Percentiles rank a stretch among this genome's conserved stretches.
Evolutionary conservation across 1,140 invertebrate species (phyloP).

Genomic region (Trigoniulus corallinus): DNA sequence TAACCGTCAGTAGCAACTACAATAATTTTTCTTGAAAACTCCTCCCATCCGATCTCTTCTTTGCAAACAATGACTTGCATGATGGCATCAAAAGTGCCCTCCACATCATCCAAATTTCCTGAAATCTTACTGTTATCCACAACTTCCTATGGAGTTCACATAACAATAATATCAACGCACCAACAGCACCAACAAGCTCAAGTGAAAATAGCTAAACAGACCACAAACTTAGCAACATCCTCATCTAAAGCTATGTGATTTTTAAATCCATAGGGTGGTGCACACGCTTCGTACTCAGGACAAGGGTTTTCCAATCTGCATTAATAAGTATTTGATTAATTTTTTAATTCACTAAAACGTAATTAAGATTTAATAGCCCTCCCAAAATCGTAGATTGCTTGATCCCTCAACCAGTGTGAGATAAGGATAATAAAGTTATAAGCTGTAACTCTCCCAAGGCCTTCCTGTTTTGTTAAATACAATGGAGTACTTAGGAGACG

Average conservation of each 20-base stretch:
- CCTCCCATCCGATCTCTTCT: too few relatives aligned
- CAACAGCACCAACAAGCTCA: too few relatives aligned
- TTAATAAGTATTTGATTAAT: too few relatives aligned
- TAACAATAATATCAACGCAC: too few relatives aligned
- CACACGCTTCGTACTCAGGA: constrained; percentile 38
- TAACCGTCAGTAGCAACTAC: constrained; percentile 38
- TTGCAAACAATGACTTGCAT: constrained; percentile 95
- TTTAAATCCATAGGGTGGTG: constrained; percentile 79
- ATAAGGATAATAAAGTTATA: too few relatives aligned
- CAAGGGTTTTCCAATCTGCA: constrained; percentile 13
- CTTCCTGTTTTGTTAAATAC: too few relatives aligned
- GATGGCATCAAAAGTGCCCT: constrained; percentile 97
- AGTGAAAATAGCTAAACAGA: constrained; percentile 18
- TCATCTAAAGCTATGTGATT: constrained; percentile 77
- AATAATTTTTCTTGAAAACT: constrained; percentile 32
- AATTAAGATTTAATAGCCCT: too few relatives aligned
- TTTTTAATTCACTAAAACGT: too few relatives aligned
- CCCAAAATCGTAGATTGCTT: too few relatives aligned
- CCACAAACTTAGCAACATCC: constrained; percentile 45
- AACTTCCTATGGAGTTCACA: constrained; percentile 35
- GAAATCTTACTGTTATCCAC: constrained; percentile 66
- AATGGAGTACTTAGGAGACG: too few relatives aligned
- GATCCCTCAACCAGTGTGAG: too few relatives aligned
- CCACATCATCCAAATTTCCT: constrained; percentile 92
- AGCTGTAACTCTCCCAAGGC: too few relatives aligned